Conservation (phyloP, 2,113 vertebrate species). For the Nyctereutes procyonoides region DNA sequence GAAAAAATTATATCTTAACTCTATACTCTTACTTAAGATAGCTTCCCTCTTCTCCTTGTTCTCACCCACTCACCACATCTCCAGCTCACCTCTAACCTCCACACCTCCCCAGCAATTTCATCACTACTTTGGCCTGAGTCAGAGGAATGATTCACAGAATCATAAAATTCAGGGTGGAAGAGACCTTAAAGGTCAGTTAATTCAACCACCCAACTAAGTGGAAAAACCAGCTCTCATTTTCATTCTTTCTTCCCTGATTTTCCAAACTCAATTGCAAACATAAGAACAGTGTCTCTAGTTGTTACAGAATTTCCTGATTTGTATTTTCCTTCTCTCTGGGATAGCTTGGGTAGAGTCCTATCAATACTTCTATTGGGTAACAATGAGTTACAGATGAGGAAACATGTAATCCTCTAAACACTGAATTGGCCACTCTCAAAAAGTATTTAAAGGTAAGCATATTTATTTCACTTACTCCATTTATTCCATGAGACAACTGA, state of each 20-base stretch:
- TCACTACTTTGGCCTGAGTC: slow-evolving; percentile 64
- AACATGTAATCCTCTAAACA: background rate
- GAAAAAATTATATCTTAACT: background rate
- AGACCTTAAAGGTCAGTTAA: slow-evolving; percentile 77
- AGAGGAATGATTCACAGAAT: slow-evolving; percentile 73
- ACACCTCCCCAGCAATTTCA: slow-evolving; percentile 59
- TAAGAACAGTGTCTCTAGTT: slow-evolving; percentile 22
- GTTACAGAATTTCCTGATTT: background rate
- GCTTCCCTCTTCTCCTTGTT: background rate
- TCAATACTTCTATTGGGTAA: background rate
- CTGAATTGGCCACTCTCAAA: background rate
- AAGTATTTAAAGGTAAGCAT: background rate
- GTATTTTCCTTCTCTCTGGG: background rate
- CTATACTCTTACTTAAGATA: slow-evolving; percentile 15
- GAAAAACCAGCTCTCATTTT: slow-evolving; percentile 74
- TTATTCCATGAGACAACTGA: slow-evolving; percentile 7
- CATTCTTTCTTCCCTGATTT: slow-evolving; percentile 60
- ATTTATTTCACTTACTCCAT: background rate
- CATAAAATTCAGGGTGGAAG: slow-evolving; percentile 68
- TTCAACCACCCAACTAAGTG: slow-evolving; percentile 63
- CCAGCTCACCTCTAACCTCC: slow-evolving; percentile 67
- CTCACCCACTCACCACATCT: slow-evolving; percentile 59
- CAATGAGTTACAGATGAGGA: background rate
- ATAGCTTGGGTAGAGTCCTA: background rate
- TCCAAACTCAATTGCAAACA: slow-evolving; percentile 37